Evolutionary conservation across 2,113 vertebrate genomes (phyloP).

Genomic region (Cryptomyrus ogoouensis): DNA sequence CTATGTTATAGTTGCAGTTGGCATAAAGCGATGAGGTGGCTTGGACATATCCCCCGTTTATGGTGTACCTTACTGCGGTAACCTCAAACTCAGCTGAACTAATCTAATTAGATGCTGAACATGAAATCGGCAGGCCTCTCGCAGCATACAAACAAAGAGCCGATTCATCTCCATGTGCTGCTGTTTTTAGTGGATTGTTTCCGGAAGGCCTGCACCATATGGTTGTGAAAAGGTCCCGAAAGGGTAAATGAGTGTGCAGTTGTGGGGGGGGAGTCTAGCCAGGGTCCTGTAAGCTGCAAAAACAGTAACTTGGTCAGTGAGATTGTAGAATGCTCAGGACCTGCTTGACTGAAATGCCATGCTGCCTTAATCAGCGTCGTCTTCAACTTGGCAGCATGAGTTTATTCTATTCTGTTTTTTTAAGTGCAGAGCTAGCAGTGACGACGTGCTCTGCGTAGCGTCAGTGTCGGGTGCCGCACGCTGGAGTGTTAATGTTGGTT

Average conservation of each 20-base stretch:
- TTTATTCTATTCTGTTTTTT: constrained; percentile 15
- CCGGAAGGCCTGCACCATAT: constrained; percentile 41
- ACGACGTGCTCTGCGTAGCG: background rate
- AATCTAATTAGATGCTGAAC: constrained; percentile 39
- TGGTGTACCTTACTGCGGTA: constrained; percentile 25
- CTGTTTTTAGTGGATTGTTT: constrained; percentile 49
- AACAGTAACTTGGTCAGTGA: constrained; percentile 37
- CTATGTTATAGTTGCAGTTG: background rate
- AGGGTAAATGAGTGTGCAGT: constrained; percentile 21
- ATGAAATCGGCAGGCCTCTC: constrained; percentile 28
- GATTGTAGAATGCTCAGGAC: constrained; percentile 30
- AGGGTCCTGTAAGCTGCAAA: constrained; percentile 38
- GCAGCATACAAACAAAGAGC: constrained; percentile 36
- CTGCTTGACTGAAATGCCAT: constrained; percentile 42
- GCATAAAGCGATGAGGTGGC: background rate
- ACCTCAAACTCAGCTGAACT: constrained; percentile 27
- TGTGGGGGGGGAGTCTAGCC: background rate
- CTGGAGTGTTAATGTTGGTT: background rate
- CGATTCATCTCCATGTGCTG: constrained; percentile 40
- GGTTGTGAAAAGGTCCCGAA: constrained; percentile 35
- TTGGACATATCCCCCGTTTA: background rate
- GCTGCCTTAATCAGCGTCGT: constrained; percentile 38
- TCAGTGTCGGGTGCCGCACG: background rate
- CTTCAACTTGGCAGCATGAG: constrained; percentile 35
- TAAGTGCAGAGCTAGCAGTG: background rate